Evolutionary conservation across 2,888 invertebrate species (phyloP).

Genomic region (Holacanthella duospinosa): DNA sequence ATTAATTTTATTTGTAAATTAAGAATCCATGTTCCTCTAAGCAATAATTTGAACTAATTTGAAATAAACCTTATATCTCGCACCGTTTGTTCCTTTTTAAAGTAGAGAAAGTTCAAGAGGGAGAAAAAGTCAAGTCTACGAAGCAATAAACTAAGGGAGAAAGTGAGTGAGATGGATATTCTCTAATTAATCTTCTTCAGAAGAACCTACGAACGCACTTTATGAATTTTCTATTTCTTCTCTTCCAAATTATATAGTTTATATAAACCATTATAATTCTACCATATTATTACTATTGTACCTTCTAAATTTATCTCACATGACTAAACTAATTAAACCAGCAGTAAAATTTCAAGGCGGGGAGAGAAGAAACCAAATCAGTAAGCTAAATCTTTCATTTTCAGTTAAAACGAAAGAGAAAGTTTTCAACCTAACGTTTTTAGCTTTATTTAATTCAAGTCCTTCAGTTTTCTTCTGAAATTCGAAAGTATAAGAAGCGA

Average conservation of each 20-base stretch:
- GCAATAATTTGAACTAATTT: too few relatives aligned
- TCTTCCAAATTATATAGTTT: background rate
- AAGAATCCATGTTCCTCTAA: too few relatives aligned
- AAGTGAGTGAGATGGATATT: slow-evolving; percentile 3
- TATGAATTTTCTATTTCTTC: slow-evolving; percentile 1
- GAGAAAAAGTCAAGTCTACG: background rate
- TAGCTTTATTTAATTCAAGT: background rate
- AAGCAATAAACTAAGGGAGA: background rate
- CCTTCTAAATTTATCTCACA: slow-evolving; percentile 1
- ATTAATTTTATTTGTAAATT: too few relatives aligned
- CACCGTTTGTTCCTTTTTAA: too few relatives aligned
- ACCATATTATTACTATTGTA: slow-evolving; percentile 2
- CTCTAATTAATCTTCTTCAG: slow-evolving; percentile 5
- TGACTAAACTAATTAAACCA: background rate
- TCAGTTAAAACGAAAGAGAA: background rate
- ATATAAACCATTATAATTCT: background rate
- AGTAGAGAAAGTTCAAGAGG: background rate
- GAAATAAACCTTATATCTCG: too few relatives aligned
- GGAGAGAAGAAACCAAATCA: too few relatives aligned
- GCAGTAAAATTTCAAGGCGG: too few relatives aligned
- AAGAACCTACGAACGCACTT: background rate
- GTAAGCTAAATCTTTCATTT: background rate
- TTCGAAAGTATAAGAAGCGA: background rate
- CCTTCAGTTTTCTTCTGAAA: background rate
- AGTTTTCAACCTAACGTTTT: slow-evolving; percentile 1